Percentiles rank a stretch among this genome's conserved stretches.
Evolutionary conservation across 2,113 vertebrate genomes (phyloP).

Genomic region (Vulpes vulpes): DNA sequence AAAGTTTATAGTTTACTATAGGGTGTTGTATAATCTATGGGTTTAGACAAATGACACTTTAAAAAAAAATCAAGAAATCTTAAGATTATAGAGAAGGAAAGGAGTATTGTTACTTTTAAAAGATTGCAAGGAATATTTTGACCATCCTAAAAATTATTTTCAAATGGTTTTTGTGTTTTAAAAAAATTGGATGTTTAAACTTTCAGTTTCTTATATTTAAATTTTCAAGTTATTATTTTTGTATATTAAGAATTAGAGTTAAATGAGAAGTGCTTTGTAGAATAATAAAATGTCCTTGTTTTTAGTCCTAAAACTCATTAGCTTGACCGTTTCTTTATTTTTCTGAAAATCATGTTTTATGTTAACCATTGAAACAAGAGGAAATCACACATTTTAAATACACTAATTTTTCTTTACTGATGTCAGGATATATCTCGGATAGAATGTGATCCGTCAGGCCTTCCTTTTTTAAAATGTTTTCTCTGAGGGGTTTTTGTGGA

Average conservation of each 20-base stretch:
- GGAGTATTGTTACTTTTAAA: neutral
- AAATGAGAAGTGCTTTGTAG: neutral
- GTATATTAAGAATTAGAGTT: neutral
- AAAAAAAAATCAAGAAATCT: slow-evolving; percentile 9
- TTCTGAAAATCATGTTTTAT: slow-evolving; percentile 42
- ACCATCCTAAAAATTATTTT: slow-evolving; percentile 47
- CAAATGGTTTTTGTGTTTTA: neutral
- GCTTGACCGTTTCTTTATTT: neutral
- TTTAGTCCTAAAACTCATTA: slow-evolving; percentile 30
- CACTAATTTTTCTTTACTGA: neutral
- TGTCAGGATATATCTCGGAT: neutral
- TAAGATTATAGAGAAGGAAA: slow-evolving; percentile 22
- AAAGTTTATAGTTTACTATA: neutral
- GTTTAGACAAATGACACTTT: slow-evolving; percentile 37
- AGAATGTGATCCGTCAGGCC: neutral
- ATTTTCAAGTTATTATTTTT: slow-evolving; percentile 35
- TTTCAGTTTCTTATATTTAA: neutral
- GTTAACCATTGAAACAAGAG: slow-evolving; percentile 35
- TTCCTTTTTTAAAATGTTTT: neutral
- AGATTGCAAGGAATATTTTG: slow-evolving; percentile 31
- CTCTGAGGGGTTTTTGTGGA: neutral
- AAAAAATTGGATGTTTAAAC: slow-evolving; percentile 11
- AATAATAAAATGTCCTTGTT: neutral
- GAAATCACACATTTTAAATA: neutral
- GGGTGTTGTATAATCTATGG: neutral